These are phyloP conservation scores for Mamestra configurata DNA, from an alignment of 1,140 invertebrate genomes.

Conservation along the genomic window DNA sequence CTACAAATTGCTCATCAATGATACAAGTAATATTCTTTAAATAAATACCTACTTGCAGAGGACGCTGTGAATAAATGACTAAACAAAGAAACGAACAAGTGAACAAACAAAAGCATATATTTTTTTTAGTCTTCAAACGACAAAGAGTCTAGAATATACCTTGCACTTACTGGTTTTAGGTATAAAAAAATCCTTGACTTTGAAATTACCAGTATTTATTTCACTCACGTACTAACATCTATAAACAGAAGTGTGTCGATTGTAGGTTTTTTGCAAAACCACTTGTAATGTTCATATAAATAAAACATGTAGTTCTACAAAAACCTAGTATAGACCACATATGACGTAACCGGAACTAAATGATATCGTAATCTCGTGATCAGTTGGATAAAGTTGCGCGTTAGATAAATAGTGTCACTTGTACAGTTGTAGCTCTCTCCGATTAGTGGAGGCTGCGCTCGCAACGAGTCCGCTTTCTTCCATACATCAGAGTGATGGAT, in stretches of 20 bases:
- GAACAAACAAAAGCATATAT: background rate
- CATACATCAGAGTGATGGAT: slow-evolving; percentile 40
- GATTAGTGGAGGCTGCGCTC: slow-evolving; percentile 33
- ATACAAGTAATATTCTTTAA: background rate
- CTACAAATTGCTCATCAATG: background rate
- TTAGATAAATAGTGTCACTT: slow-evolving; percentile 51
- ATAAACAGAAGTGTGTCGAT: too few species aligned
- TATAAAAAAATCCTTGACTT: slow-evolving; percentile 27
- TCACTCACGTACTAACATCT: slow-evolving; percentile 5
- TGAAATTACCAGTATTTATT: slow-evolving; percentile 16
- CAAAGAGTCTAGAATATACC: background rate
- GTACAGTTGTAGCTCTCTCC: slow-evolving; percentile 45
- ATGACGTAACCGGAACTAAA: slow-evolving; percentile 47
- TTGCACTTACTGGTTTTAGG: background rate
- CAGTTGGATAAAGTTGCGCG: slow-evolving; percentile 22
- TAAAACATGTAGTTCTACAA: background rate
- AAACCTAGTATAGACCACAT: slow-evolving; percentile 24
- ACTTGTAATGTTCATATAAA: background rate
- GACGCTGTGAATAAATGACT: background rate
- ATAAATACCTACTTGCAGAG: background rate
- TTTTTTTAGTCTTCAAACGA: background rate
- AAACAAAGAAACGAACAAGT: background rate
- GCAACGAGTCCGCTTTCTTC: slow-evolving; percentile 55
- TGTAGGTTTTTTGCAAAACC: too few species aligned
- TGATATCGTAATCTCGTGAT: slow-evolving; percentile 30